phyloP scores from a whole-genome alignment of 2,797 vertebrate genomes.

The Tenualosa thibaudeaui region DNA sequence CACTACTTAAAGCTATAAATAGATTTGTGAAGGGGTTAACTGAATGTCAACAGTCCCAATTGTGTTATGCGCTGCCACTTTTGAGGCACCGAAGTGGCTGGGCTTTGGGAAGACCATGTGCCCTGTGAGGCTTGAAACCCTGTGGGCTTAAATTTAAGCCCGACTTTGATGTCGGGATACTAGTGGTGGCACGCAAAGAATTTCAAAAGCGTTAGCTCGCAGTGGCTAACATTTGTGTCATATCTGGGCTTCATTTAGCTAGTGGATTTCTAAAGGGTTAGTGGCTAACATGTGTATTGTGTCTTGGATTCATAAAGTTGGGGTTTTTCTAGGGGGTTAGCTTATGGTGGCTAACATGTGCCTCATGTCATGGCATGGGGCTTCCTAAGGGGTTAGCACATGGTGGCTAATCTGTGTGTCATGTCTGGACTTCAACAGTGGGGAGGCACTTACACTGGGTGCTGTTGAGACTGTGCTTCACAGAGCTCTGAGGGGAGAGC shows the following conservation, averaged over 20 bases:
- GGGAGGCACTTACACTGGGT: slow-evolving; percentile 64
- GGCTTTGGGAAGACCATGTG: neutral
- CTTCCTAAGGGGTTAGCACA: too few species aligned
- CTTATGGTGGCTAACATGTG: too few species aligned
- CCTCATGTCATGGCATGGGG: too few species aligned
- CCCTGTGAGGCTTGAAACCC: neutral
- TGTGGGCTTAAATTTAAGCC: neutral
- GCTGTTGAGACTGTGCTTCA: slow-evolving; percentile 40
- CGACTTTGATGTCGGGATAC: neutral
- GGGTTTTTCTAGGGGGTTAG: too few species aligned
- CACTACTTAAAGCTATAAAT: neutral
- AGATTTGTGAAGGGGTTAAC: neutral
- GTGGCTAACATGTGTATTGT: too few species aligned
- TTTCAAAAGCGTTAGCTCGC: neutral
- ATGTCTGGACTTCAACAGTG: neutral
- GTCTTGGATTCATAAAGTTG: too few species aligned
- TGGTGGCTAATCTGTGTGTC: neutral
- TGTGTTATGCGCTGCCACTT: neutral
- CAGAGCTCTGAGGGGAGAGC: neutral
- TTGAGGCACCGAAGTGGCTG: neutral
- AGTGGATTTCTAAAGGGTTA: too few species aligned
- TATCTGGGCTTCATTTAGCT: too few species aligned
- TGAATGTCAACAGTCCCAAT: neutral
- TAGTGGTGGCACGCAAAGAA: neutral
- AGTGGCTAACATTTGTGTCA: neutral